Conservation (phyloP, 64 coral and sea anemone species). For the Hydrozoanthus tunicans region DNA sequence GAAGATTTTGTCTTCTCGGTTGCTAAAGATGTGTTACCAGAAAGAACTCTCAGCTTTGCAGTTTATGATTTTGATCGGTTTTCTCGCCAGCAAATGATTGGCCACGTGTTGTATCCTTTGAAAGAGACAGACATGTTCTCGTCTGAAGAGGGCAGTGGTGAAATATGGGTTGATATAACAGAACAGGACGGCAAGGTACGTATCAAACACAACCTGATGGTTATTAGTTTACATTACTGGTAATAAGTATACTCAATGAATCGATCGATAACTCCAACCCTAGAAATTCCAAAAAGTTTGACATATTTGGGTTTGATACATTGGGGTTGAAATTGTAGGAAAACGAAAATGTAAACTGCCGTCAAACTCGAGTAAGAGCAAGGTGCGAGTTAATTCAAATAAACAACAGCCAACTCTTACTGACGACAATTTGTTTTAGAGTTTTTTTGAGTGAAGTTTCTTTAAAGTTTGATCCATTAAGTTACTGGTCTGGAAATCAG, state of each 20-base stretch:
- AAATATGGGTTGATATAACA: slow-evolving; percentile 87
- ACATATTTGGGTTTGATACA: not conserved
- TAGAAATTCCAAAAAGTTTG: not conserved
- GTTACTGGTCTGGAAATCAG: no score
- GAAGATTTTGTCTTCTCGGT: slow-evolving; percentile 91
- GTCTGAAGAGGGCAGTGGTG: slow-evolving; percentile 40
- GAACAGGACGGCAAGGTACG: slow-evolving; percentile 77
- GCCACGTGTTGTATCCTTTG: slow-evolving; percentile 81
- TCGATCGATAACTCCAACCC: no score
- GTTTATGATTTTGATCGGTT: slow-evolving; percentile 95
- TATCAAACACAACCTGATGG: not conserved
- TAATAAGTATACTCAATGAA: no score
- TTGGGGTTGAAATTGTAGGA: no score
- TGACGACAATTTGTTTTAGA: no score
- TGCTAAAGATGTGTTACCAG: slow-evolving; percentile 55
- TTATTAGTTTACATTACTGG: no score
- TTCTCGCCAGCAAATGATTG: slow-evolving; percentile 93
- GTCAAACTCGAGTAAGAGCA: no score
- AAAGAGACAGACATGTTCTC: slow-evolving; percentile 46
- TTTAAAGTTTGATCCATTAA: no score
- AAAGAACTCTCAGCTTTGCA: slow-evolving; percentile 78
- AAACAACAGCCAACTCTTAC: no score
- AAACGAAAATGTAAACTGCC: not conserved
- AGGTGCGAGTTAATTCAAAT: no score
- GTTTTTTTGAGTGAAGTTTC: no score